phyloP scores from a whole-genome alignment of 2,797 vertebrate genomes.

The Denticeps clupeoides region DNA sequence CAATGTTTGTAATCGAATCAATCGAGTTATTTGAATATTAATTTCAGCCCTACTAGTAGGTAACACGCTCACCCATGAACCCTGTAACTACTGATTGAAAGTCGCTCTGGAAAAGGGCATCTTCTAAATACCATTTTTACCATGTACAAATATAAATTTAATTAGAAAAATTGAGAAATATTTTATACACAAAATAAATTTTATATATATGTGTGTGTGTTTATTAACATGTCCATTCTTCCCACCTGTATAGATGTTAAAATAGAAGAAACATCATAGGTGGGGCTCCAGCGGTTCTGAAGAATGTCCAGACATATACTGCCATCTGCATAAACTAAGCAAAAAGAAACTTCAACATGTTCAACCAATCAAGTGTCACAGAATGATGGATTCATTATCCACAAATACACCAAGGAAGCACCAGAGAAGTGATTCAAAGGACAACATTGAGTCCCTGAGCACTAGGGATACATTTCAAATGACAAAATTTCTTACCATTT shows the following conservation, averaged over 20 bases:
- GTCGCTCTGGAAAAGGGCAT: no score
- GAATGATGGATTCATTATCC: no score
- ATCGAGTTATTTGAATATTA: no score
- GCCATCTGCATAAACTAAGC: constrained; percentile 92
- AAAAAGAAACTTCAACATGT: not conserved
- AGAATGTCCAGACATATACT: constrained; percentile 99
- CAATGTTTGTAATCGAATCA: no score
- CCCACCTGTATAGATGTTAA: constrained; percentile 99
- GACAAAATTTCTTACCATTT: constrained; percentile 72
- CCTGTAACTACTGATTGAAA: no score
- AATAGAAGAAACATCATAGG: constrained; percentile 98
- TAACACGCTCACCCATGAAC: no score
- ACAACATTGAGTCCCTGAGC: not conserved
- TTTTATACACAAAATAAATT: not conserved
- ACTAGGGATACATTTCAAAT: not conserved
- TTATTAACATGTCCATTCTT: no score
- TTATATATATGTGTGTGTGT: not conserved
- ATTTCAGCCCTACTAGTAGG: no score
- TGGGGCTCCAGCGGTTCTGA: constrained; percentile 99
- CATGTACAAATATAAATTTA: no score
- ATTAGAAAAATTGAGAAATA: no score
- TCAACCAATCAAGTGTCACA: not conserved
- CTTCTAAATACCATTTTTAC: no score
- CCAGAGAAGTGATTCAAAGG: not conserved
- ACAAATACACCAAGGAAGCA: not conserved